A percentile compares a stretch with the other conserved stretches of the same genome.
Conservation (phyloP, 2,888 invertebrate species). For the Neoscelio sp. region DNA sequence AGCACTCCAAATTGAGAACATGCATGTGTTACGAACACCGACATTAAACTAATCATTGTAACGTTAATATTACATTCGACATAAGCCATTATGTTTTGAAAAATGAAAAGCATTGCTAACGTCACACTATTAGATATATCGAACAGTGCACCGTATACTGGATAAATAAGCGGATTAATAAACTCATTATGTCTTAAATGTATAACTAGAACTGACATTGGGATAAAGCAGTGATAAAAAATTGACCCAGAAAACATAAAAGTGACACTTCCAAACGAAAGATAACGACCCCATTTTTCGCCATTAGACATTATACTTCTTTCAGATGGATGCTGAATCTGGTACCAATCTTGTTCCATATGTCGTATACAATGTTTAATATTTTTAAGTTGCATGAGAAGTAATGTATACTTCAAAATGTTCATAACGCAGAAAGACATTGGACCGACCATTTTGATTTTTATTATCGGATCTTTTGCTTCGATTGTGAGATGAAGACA, state of each 20-base stretch:
- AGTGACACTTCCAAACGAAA: slow-evolving; percentile 19
- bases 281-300: slow-evolving; percentile 14
- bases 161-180: slow-evolving; percentile 25
- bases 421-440: slow-evolving; percentile 42
- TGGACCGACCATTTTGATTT: slow-evolving; percentile 16
- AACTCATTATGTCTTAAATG: slow-evolving; percentile 1
- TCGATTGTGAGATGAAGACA: slow-evolving; percentile 14
- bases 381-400: background rate
- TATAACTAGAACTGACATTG: background rate
- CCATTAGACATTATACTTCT: slow-evolving; percentile 16
- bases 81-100: slow-evolving; percentile 9
- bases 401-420: slow-evolving; percentile 7
- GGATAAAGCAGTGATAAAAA: slow-evolving; percentile 33
- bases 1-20: slow-evolving; percentile 30
- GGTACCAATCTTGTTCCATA: slow-evolving; percentile 25
- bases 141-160: slow-evolving; percentile 14
- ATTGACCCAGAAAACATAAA: slow-evolving; percentile 32
- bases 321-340: background rate
- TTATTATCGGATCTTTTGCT: background rate
- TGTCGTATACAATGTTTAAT: slow-evolving; percentile 18
- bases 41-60: slow-evolving; percentile 21
- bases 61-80: slow-evolving; percentile 24
- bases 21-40: slow-evolving; percentile 32
- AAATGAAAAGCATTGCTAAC: slow-evolving; percentile 1
- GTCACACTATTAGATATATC: slow-evolving; percentile 9